Percentiles rank a stretch among this genome's conserved stretches.
Evolutionary conservation across 2,797 vertebrate species (phyloP).

Genomic region (Cynodonichthys magdalenae): DNA sequence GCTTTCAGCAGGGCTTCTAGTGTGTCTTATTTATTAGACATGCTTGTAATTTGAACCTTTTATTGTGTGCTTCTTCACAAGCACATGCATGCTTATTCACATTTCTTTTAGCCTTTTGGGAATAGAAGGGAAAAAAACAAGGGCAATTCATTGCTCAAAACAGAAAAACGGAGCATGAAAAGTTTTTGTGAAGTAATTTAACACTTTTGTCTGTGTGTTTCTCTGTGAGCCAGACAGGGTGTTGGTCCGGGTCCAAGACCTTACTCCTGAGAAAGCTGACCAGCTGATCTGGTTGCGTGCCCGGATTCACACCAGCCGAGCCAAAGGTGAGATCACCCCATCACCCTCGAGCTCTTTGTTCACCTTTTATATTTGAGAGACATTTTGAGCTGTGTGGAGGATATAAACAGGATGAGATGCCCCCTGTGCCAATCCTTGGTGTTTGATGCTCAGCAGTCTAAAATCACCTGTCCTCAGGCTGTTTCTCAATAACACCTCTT

Average conservation of each 20-base stretch:
- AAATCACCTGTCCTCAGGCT: slow-evolving; percentile 37
- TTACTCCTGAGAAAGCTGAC: slow-evolving; percentile 88
- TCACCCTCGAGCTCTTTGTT: slow-evolving; percentile 21
- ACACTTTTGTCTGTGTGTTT: slow-evolving; percentile 20
- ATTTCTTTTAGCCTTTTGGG: slow-evolving; percentile 54
- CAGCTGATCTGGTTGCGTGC: slow-evolving; percentile 94
- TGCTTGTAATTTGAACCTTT: slow-evolving; percentile 70
- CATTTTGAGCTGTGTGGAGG: slow-evolving; percentile 23
- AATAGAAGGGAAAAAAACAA: slow-evolving; percentile 7
- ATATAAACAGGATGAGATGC: slow-evolving; percentile 31
- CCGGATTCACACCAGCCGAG: slow-evolving; percentile 96
- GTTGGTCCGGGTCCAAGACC: slow-evolving; percentile 87
- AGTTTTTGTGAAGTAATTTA: slow-evolving; percentile 67
- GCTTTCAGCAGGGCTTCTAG: slow-evolving; percentile 64
- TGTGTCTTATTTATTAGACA: slow-evolving; percentile 77
- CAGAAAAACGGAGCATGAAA: slow-evolving; percentile 22
- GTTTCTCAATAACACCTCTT: slow-evolving; percentile 6
- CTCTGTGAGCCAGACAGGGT: slow-evolving; percentile 84
- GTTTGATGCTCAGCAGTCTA: slow-evolving; percentile 19
- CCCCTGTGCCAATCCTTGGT: slow-evolving; percentile 28
- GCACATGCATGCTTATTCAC: slow-evolving; percentile 49
- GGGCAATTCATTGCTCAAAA: slow-evolving; percentile 20
- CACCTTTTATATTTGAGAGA: slow-evolving; percentile 8
- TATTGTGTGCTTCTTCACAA: slow-evolving; percentile 53
- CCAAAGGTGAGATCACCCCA: slow-evolving; percentile 89